phyloP scores from a whole-genome alignment of 2,888 invertebrate genomes.

The Serripes groenlandicus region DNA sequence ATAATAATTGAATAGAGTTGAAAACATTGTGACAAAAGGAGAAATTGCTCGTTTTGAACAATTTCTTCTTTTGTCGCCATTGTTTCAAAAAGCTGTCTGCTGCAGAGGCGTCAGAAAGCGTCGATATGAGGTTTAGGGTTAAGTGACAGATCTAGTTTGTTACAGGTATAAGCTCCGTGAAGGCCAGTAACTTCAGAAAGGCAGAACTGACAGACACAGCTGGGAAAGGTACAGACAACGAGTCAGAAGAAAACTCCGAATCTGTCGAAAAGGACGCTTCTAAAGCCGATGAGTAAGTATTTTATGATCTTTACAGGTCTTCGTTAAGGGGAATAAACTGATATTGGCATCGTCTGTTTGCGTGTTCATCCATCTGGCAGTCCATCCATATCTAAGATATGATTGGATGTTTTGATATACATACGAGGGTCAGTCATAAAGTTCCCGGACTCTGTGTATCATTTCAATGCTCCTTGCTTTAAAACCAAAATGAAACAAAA shows the following conservation, averaged over 20 bases:
- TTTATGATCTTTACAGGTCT: not conserved
- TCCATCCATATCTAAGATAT: too few relatives aligned
- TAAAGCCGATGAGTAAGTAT: not conserved
- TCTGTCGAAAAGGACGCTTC: not conserved
- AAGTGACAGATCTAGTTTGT: not conserved
- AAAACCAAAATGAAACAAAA: too few relatives aligned
- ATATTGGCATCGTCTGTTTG: not conserved
- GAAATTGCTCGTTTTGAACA: too few relatives aligned
- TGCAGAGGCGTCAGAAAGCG: not conserved
- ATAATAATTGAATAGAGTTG: too few relatives aligned
- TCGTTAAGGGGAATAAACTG: not conserved
- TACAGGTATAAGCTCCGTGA: slow-evolving; percentile 71
- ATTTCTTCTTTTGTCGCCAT: too few relatives aligned
- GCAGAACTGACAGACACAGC: not conserved
- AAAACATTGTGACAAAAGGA: too few relatives aligned
- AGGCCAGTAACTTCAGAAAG: slow-evolving; percentile 67
- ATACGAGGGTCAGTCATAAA: too few relatives aligned
- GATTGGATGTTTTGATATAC: too few relatives aligned
- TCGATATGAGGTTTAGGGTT: not conserved
- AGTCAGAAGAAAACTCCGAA: not conserved
- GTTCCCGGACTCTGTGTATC: too few relatives aligned
- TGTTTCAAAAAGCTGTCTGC: not conserved
- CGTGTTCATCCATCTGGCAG: not conserved
- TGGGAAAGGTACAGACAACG: not conserved
- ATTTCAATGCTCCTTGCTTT: too few relatives aligned